Conservation (phyloP, 1,140 invertebrate species). For the Apocrypta bakeri region DNA sequence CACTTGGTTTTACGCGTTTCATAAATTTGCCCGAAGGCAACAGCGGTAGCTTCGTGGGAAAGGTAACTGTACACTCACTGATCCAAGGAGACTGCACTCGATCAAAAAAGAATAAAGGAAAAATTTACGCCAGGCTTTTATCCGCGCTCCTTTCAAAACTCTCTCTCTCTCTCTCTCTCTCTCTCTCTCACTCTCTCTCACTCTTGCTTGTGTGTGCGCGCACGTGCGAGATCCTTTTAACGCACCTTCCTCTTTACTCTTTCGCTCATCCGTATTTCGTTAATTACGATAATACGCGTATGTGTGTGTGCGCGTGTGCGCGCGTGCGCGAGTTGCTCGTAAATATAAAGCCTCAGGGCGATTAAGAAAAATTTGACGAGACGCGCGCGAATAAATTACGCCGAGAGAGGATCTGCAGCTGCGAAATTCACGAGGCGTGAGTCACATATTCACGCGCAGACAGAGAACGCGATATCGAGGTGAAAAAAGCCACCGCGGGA, state of each 20-base stretch:
- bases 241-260: background rate
- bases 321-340: background rate
- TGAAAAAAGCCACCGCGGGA: background rate
- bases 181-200: too few species aligned
- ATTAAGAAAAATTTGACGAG: background rate
- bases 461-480: background rate
- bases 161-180: too few species aligned
- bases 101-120: background rate
- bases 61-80: background rate
- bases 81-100: background rate
- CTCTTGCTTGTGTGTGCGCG: too few species aligned
- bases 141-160: background rate
- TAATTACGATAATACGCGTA: background rate
- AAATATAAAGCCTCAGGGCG: background rate
- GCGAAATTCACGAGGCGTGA: constrained; percentile 11
- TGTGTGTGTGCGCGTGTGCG: too few species aligned
- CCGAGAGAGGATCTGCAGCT: background rate
- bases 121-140: background rate
- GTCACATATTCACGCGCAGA: background rate
- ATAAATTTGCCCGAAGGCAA: background rate
- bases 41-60: background rate
- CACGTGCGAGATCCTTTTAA: background rate
- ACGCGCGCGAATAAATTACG: background rate
- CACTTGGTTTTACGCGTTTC: background rate
- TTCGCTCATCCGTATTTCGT: background rate